These are phyloP conservation scores for Etheostoma perlongum DNA, from an alignment of 2,797 vertebrate species.

Conservation along the genomic window DNA sequence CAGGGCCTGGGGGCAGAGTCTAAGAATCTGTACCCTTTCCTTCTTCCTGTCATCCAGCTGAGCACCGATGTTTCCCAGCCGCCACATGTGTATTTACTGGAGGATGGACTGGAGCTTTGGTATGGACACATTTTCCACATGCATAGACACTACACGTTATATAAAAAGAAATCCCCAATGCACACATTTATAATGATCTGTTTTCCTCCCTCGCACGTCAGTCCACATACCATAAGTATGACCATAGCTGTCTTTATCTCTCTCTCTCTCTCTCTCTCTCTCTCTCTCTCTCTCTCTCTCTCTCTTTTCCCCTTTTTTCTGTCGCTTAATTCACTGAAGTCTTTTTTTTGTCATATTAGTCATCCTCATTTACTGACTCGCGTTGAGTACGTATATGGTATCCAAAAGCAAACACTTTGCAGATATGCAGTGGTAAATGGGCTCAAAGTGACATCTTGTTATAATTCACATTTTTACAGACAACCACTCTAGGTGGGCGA, in stretches of 20 bases:
- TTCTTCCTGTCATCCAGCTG: conserved; percentile 97
- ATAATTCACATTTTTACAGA: conserved; percentile 24
- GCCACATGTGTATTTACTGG: conserved; percentile 97
- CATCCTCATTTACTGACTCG: conserved; percentile 26
- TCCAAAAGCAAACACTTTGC: conserved; percentile 33
- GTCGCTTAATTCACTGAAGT: neutral
- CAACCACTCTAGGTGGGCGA: conserved; percentile 10
- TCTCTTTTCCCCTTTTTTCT: conserved; percentile 21
- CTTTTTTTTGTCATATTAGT: conserved; percentile 38
- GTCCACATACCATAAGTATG: conserved; percentile 8
- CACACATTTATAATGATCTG: conserved; percentile 36
- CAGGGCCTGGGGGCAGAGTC: conserved; percentile 96
- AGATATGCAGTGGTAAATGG: conserved; percentile 35
- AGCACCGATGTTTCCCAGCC: conserved; percentile 98
- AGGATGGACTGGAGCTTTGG: conserved; percentile 98
- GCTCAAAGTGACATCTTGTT: conserved; percentile 12
- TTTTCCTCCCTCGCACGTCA: conserved; percentile 33
- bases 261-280: conserved; percentile 8
- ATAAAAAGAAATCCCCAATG: conserved; percentile 6
- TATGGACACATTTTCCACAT: conserved; percentile 71
- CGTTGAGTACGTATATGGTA: too few relatives aligned
- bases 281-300: too few relatives aligned
- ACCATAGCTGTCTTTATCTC: conserved; percentile 12
- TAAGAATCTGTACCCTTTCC: conserved; percentile 96
- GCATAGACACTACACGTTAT: conserved; percentile 7